Conservation (phyloP, 2,113 vertebrate genomes). For the Buteo buteo region DNA sequence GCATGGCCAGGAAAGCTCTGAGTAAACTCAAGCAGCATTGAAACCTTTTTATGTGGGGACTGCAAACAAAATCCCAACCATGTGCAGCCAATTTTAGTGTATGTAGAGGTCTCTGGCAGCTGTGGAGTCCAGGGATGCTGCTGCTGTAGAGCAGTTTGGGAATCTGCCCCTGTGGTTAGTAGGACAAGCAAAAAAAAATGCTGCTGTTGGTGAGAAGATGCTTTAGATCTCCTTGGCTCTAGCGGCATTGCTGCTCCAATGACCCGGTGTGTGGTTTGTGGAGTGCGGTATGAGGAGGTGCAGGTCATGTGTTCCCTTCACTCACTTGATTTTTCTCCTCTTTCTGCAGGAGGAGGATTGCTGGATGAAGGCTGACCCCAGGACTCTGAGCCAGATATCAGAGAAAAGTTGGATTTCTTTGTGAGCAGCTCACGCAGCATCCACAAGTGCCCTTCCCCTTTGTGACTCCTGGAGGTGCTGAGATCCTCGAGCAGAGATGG, state of each 20-base stretch:
- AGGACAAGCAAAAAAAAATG: background rate
- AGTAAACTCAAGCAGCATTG: background rate
- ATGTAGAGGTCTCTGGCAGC: background rate
- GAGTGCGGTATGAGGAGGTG: background rate
- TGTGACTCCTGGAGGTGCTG: background rate
- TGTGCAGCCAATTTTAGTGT: background rate
- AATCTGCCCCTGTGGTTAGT: background rate
- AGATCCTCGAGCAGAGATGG: slow-evolving; percentile 72
- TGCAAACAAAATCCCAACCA: background rate
- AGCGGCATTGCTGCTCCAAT: background rate
- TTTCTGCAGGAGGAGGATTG: background rate
- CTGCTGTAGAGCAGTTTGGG: background rate
- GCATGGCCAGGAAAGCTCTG: background rate
- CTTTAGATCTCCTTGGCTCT: background rate
- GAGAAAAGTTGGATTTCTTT: background rate
- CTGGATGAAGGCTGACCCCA: background rate
- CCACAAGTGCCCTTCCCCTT: background rate
- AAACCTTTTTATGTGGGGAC: background rate
- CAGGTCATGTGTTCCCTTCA: background rate
- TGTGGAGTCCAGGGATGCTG: background rate
- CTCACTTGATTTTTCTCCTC: background rate
- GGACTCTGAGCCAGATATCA: background rate
- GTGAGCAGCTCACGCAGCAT: background rate
- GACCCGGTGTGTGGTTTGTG: background rate
- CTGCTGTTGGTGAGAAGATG: background rate